These are phyloP conservation scores for Melanostoma scalare DNA, from an alignment of 2,888 invertebrate species.

Conservation along the genomic window DNA sequence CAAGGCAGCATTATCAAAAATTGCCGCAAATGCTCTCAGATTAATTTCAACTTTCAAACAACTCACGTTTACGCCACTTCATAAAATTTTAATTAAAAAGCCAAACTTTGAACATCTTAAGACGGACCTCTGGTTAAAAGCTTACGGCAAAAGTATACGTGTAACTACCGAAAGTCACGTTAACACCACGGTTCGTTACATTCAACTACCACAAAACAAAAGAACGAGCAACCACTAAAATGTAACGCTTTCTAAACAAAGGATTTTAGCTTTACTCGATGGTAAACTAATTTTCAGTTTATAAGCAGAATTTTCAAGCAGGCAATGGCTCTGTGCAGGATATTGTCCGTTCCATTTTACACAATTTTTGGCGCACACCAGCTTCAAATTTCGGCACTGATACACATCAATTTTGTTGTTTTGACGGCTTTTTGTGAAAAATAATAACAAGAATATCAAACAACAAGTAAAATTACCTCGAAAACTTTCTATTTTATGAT, in stretches of 20 bases:
- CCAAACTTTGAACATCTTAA: constrained; percentile 1
- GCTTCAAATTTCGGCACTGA: background rate
- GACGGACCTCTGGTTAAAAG: background rate
- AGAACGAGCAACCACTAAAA: background rate
- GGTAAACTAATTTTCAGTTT: constrained; percentile 45
- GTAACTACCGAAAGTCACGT: constrained; percentile 19
- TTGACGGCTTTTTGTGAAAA: constrained; percentile 8
- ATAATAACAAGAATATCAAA: background rate
- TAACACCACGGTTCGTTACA: constrained; percentile 24
- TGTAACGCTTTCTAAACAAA: constrained; percentile 10
- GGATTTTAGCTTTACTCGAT: constrained; percentile 17
- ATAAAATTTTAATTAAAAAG: constrained; percentile 65
- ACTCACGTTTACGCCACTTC: constrained; percentile 31
- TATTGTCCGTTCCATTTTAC: too few species aligned
- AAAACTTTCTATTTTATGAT: constrained; percentile 22
- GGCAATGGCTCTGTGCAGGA: too few species aligned
- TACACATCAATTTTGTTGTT: constrained; percentile 13
- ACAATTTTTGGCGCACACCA: background rate
- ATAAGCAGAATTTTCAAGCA: background rate
- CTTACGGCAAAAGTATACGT: constrained; percentile 24
- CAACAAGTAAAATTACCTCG: background rate
- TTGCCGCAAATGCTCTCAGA: constrained; percentile 17
- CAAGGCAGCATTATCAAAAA: constrained; percentile 36
- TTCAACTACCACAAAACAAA: constrained; percentile 6
- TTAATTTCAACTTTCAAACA: constrained; percentile 12